Evolutionary conservation across 2,113 vertebrate genomes (phyloP), one percentile per base, ranked within the genome.

Genomic region (Hippolais icterina): DNA sequence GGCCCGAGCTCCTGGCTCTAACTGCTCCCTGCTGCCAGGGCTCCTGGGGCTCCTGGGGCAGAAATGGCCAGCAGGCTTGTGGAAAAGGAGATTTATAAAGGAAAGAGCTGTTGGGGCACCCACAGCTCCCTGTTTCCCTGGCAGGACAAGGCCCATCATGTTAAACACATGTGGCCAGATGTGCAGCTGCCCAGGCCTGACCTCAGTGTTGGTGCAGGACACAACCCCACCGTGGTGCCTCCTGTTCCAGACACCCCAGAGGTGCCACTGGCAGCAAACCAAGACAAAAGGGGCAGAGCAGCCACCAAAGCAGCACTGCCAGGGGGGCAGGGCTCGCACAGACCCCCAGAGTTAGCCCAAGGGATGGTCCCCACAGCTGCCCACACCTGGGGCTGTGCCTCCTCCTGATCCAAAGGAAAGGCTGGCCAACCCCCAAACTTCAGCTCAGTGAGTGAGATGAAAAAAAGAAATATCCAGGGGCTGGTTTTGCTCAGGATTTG

Each of bases 1-100:
- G 69, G 39, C 50, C 47, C 12, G 39, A 33, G 82, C 44, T 89
- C 71, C 87, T 83, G 56, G 61, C 47, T 87, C 39, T 3, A 3
- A 12, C 54, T 33, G 46, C 44, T 64, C 39, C 44, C 49, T 39
- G 1, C 17, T 44, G 37, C 54, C 56, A 20, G 54, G 41, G 44
- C 52, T 76, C 63, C 65, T 22, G 50, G 64, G 68, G 54, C 81
- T 76, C 63, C 65, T 22, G 50, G 64, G 68, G 54, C 81, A 74
- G 49, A n/a, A n/a, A 5, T 3, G 7, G 83, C 22, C 5, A 0
- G 0, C 4, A 15, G 49, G 22, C 27, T 9, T 3, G 0, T 61
- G 64, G 78, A 1, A 47, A 79, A 42, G 29, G 39, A 64, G 41
- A 53, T 54, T 54, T 11, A 18, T 16, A 21, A 66, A 28, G 35